Percentiles rank a stretch among this genome's conserved stretches.
Evolutionary conservation across 2,797 vertebrate genomes (phyloP).

Genomic region (Pseudochirops cupreus): DNA sequence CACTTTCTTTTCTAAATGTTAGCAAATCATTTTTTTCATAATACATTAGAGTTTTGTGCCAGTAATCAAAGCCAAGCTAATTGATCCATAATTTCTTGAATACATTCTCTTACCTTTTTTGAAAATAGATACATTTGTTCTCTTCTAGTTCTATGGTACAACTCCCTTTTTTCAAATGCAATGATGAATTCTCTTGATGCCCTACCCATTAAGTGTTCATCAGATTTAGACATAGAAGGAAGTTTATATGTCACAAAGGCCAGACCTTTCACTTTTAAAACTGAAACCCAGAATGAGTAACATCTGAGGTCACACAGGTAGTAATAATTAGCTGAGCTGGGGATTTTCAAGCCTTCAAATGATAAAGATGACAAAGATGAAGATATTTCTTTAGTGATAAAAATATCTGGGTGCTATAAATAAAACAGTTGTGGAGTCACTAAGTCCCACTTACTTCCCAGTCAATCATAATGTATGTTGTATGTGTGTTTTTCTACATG

Average conservation of each 20-base stretch:
- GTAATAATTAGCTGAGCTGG: background rate
- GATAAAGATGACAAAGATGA: background rate
- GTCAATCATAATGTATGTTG: conserved; percentile 18
- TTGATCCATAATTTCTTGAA: background rate
- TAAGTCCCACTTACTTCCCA: background rate
- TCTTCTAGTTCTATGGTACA: background rate
- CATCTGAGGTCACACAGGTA: background rate
- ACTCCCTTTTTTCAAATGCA: background rate
- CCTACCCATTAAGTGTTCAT: background rate
- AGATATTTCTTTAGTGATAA: background rate
- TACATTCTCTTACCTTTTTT: background rate
- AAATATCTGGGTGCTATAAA: background rate
- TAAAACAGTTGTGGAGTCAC: conserved; percentile 5
- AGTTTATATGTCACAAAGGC: background rate
- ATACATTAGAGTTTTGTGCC: background rate
- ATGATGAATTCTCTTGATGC: background rate
- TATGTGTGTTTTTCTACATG: background rate
- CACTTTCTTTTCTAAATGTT: background rate
- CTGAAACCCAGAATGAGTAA: background rate
- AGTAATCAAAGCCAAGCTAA: background rate
- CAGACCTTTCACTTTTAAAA: background rate
- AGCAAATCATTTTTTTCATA: background rate
- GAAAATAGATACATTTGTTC: background rate
- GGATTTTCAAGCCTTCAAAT: background rate
- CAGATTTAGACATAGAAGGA: background rate